Base-by-base conservation (phyloP, 2,888 invertebrate genomes). In the Callyntrura guangdongensis region DNA sequence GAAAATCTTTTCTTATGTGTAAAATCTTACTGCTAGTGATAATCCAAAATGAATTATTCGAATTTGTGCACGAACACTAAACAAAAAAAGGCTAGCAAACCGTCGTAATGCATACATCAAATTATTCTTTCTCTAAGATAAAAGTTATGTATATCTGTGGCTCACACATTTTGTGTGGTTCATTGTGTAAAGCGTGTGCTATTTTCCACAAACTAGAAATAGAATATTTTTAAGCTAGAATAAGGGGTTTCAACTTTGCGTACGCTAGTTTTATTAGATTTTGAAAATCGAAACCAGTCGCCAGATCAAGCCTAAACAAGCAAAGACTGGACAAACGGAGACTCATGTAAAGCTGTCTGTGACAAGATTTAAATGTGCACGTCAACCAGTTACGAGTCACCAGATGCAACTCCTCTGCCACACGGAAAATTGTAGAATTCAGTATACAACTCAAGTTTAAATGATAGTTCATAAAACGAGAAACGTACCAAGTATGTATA, bases 291-390 rank as follows among this genome's bases (percentile, higher is more conserved):
- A 86, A 90, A 91, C 91, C 91, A 89, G 91, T 91, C 90, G 84
- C 53, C 27, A 49, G 61, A 85, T 91, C 67, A 88, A 86, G 81
- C 69, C 25, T 84, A 84, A 87, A 25, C 81, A 82, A 69, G 59
- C 81, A 82, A 83, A 91, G 91, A 91, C 91, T 91, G 91, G 88
- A 91, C 69, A 88, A 84, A 86, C 72, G 27, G 91, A 91, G 86
- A 91, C 91, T 91, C 91, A 87, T 67, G 81, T 82, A 69, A 82
- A 89, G 91, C 85, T 91, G 91, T 91, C 91, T 91, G 91, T 91
- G 91, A 91, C 91, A 64, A 49, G 47, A 82, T 59, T 56, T 79
- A 27, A 88, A 88, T 67, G 79, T 82, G 45, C 59, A 84, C 45
- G 69, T 83, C 86, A 90, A 82, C 69, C 82, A 67, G 81, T 83